Evolutionary conservation across 1,140 invertebrate species (phyloP), one percentile per base, ranked within the genome.

Genomic region (Camponotus vicinus): DNA sequence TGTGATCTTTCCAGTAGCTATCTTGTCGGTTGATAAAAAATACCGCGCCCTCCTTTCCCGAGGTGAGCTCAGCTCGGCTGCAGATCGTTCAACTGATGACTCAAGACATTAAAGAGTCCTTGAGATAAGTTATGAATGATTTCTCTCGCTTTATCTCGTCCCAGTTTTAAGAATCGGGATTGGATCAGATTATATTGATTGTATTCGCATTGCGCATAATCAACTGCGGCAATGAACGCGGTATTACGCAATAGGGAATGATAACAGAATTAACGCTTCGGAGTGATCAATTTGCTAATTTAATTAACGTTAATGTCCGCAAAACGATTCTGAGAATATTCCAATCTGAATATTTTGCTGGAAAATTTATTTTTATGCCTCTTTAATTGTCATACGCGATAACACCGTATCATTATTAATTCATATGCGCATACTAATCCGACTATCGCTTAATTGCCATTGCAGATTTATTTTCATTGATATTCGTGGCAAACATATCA

Each of bases 101-200:
- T 85, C 75, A 37, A 64, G 61, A 80, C 82, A 80, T 89, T 85
- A 88, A 76, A 88, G 82, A 85, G 70, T 88, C 76, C 59, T 79
- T 52, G 55, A 70, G 82, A 89, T 87, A 89, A 85, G 67, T 77
- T 89, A 89, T 87, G 55, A 11, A 37, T 64, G 64, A 75, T 61
- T 70, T 85, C 64, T 59, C 59, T 73, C 27, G 7, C 64, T 79
- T 45, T 79, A 61, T 79, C 76, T 86, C 76, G 63, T 63, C n/a
- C 67, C 18, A 61, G 67, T 82, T 82, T 59, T 82, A 82, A 82
- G 67, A 73, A 82, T 73, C 27, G 27, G 55, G 7, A 73, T 73
- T 49, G 40, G 27, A 73, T 71, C 66, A 67, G 79, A 82, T 82
- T 82, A 73, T 82, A 82, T 82, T 45, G 79, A 82, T 82, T 73